Base-by-base conservation (phyloP, 2,888 invertebrate species). In the Ophion slaviceki region DNA sequence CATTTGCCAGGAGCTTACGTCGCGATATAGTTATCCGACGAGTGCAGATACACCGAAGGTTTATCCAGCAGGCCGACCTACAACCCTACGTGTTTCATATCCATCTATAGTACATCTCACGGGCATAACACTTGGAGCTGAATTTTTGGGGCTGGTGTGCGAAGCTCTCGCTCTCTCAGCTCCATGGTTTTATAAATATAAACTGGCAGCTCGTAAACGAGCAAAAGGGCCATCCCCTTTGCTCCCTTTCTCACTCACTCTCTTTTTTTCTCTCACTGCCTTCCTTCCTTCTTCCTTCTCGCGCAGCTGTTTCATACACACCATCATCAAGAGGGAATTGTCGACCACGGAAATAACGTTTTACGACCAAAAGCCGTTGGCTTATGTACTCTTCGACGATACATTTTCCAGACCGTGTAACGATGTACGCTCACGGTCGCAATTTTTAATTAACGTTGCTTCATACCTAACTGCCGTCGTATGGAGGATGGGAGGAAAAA, bases 161-260 rank as follows among this genome's bases (percentile, higher is more conserved):
- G 40, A 67, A 24, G 10, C 40, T 40, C 20, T 66, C 32, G 20
- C 24, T 61, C 47, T 36, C 47, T 47, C 62, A 32, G 53, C 66
- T 81, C 68, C 64, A 70, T 40, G 61, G 40, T 76, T 82, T 85
- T 76, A 85, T 85, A 85, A 85, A 86, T 83, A 78, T 77, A 82
- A 82, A 80, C 80, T 28, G 62, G 20, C 45, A 62, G 66, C 74
- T 62, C 71, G 70, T 53, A 68, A 75, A 79, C 78, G 67, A 76
- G 67, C 57, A 36, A 45, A 61, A 80, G 28, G 57, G 79, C 45
- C 59, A 67, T 72, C 59, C 59, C 59, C 47, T 59, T 40, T 40
- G 17, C 7, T 14, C 20, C 6, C 32, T 57, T 47, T 66, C 32
- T 68, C 11, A 7, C n/a, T 36, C 47, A 32, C 4, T 36, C 20